Conservation (phyloP, 2,888 invertebrate genomes). For the Lamellibrachia satsuma region DNA sequence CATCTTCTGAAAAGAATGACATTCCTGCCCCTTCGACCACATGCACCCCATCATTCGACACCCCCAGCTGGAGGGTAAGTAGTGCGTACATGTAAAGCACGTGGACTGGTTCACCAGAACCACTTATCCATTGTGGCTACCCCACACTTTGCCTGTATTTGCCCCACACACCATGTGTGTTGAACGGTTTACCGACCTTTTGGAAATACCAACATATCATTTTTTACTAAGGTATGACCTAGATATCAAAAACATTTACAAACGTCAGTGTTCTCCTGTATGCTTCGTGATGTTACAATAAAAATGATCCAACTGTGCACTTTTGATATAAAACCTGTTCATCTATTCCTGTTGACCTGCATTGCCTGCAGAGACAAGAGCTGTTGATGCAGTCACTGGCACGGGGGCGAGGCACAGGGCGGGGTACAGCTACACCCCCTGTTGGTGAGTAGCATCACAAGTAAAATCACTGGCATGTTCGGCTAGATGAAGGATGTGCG, state of each 20-base stretch:
- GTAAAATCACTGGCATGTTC: too few relatives aligned
- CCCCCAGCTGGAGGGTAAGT: not conserved
- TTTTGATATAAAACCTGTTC: not conserved
- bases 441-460: not conserved
- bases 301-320: too few relatives aligned
- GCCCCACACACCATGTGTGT: too few relatives aligned
- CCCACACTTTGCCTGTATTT: too few relatives aligned
- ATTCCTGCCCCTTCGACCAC: not conserved
- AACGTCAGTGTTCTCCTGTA: too few relatives aligned
- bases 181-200: too few relatives aligned
- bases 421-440: not conserved
- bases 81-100: not conserved
- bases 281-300: too few relatives aligned
- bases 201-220: too few relatives aligned
- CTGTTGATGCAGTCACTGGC: not conserved
- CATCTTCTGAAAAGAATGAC: not conserved
- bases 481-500: too few relatives aligned
- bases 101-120: not conserved
- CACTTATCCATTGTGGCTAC: not conserved
- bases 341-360: not conserved
- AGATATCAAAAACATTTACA: too few relatives aligned
- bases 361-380: not conserved
- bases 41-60: not conserved
- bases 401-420: not conserved
- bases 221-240: too few relatives aligned